phyloP scores from a whole-genome alignment of 2,888 invertebrate species.

The Leptinotarsa rubiginosa region DNA sequence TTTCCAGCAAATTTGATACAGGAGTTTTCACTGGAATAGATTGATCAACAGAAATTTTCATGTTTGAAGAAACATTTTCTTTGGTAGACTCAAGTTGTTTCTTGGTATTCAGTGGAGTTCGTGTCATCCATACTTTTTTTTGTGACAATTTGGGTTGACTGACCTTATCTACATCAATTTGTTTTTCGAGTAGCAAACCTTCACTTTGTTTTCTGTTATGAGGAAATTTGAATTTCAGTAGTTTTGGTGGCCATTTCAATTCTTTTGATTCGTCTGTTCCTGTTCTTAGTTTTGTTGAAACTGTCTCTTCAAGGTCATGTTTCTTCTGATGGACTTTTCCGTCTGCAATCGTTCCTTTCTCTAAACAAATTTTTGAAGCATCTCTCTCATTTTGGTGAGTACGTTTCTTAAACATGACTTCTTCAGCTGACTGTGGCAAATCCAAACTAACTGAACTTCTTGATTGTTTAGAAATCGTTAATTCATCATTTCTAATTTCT shows the following conservation, averaged over 20 bases:
- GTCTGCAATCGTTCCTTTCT: not conserved
- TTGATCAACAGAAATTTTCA: not conserved
- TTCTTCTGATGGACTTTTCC: not conserved
- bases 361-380: too few relatives aligned
- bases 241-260: not conserved
- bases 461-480: not conserved
- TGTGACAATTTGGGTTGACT: slow-evolving; percentile 1
- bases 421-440: too few relatives aligned
- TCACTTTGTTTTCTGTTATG: not conserved
- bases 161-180: not conserved
- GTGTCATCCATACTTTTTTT: not conserved
- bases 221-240: not conserved
- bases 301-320: not conserved
- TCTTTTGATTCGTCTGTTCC: not conserved
- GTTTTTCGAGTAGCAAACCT: not conserved
- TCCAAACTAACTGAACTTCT: too few relatives aligned
- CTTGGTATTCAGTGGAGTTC: too few relatives aligned
- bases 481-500: not conserved
- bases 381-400: too few relatives aligned
- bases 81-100: too few relatives aligned
- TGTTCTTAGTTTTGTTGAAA: not conserved
- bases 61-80: not conserved
- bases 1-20: not conserved
- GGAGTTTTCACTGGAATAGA: not conserved
- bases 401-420: too few relatives aligned